Base-by-base conservation (phyloP, 1,140 invertebrate species). In the Drosophila quadrilineata region DNA sequence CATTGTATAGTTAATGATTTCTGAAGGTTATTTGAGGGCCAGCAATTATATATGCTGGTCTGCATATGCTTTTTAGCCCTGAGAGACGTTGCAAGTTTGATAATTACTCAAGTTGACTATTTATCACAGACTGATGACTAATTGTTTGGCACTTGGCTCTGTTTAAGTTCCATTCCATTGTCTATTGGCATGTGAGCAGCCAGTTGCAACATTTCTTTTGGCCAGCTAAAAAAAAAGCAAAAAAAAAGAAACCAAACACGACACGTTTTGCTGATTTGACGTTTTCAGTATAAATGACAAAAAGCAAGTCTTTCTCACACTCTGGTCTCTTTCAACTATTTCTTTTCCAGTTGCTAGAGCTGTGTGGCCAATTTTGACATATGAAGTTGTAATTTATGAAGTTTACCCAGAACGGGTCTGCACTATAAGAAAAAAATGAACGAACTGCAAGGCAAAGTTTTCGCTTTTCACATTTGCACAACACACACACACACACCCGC, bases 371-470 rank as follows among this genome's bases (percentile, higher is more conserved):
- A 60, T 65, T 73, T 41, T 84, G 77, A 84, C 77, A 63, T 70
- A 84, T 84, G 60, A 76, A 76, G 77, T 63, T 72, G 75, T 84
- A 84, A 82, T 84, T 82, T 82, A 82, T 82, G 77, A 82, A 82
- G 77, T 82, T 69, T 41, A 12, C 36, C 31, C 43, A 28, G n/a
- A n/a, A n/a, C n/a, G n/a, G n/a, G n/a, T n/a, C n/a, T n/a, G n/a
- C n/a, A 36, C 59, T n/a, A 19, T 4, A 58, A 53, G 57, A 67
- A 64, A 62, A 49, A 45, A 26, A 36, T 8, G 10, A 14, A 49
- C 28, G 43, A 40, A 48, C 9, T 40, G 64, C 46, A 53, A 10
- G 54, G 57, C 45, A 63, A 68, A 59, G 75, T 52, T 76, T 70
- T 59, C 38, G 56, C 16, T 54, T 46, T 64, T 45, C 35, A 14